Conservation (phyloP, 2,113 vertebrate genomes). For the Podarcis muralis region DNA sequence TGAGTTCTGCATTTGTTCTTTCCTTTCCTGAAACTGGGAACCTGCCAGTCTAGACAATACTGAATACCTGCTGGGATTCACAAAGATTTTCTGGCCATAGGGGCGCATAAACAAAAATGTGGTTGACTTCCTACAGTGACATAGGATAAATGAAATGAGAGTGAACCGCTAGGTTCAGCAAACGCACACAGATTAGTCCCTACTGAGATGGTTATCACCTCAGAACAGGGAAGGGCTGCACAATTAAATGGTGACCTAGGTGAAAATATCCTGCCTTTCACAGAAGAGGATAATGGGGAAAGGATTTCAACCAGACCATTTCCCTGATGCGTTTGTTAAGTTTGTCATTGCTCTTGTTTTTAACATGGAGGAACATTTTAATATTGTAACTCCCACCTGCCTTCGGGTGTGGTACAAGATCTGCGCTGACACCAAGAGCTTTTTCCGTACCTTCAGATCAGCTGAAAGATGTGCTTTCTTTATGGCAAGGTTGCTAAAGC, state of each 20-base stretch:
- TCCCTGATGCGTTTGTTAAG: not conserved
- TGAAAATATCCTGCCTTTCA: not conserved
- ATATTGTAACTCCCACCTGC: not conserved
- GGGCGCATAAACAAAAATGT: not conserved
- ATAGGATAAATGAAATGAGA: not conserved
- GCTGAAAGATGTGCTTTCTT: not conserved
- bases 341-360: not conserved
- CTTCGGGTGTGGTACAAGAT: not conserved
- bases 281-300: not conserved
- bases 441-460: not conserved
- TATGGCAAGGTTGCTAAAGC: no score
- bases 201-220: not conserved
- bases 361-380: not conserved
- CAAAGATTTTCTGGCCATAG: not conserved
- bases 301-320: not conserved
- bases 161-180: not conserved
- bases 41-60: not conserved
- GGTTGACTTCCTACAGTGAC: not conserved
- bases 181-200: not conserved
- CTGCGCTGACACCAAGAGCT: not conserved
- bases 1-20: not conserved
- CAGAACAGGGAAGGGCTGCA: not conserved
- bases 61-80: not conserved
- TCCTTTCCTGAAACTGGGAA: not conserved
- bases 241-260: not conserved